Evolutionary conservation across 2,888 invertebrate genomes (phyloP).

Genomic region (Mesorhabditis sp.): DNA sequence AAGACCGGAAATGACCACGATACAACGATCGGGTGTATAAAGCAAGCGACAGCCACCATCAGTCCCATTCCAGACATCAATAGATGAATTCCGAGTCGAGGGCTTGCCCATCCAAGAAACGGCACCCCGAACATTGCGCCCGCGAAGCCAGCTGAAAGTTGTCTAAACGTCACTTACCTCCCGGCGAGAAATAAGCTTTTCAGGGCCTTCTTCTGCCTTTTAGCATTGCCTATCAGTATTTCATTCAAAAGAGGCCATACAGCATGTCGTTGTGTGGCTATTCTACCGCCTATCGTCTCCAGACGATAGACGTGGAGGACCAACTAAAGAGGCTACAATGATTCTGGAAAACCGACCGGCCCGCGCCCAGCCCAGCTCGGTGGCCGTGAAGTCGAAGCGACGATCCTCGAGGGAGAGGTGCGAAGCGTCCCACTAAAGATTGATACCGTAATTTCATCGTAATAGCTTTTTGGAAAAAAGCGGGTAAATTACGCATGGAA

Average conservation of each 20-base stretch:
- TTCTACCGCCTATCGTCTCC: too few species aligned
- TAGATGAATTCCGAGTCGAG: not conserved
- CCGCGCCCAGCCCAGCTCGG: not conserved
- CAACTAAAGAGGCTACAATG: too few species aligned
- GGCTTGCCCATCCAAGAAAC: not conserved
- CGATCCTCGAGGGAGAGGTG: not conserved
- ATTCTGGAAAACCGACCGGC: not conserved
- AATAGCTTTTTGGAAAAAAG: too few species aligned
- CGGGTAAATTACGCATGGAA: too few species aligned
- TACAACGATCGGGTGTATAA: not conserved
- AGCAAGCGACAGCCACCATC: not conserved
- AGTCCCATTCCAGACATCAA: not conserved
- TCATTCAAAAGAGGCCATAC: too few species aligned
- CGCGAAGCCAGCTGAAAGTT: not conserved
- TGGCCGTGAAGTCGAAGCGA: not conserved
- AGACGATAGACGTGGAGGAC: too few species aligned
- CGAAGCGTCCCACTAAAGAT: not conserved
- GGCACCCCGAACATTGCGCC: conserved; percentile 3
- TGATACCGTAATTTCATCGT: too few species aligned
- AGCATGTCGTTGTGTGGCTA: too few species aligned
- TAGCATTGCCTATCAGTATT: too few species aligned
- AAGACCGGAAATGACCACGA: not conserved
- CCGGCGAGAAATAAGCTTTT: too few species aligned
- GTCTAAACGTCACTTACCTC: too few species aligned
- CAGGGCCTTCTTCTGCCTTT: too few species aligned